Evolutionary conservation across 2,888 invertebrate genomes (phyloP), one percentile per base, ranked within the genome.

Genomic region (Agriopis aurantiaria): DNA sequence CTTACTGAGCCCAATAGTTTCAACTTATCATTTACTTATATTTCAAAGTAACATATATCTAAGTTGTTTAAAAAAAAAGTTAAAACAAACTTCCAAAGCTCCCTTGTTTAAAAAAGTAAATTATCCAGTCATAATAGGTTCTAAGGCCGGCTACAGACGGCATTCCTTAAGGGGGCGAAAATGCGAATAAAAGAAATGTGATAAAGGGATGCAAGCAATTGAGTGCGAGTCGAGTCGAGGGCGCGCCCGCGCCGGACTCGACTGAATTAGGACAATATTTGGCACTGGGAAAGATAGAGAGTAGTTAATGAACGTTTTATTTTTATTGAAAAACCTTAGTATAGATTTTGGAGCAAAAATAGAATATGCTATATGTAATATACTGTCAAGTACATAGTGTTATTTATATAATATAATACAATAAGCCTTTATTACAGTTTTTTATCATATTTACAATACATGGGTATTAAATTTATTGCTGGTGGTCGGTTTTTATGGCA

Each of bases 161-260:
- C 66, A 70, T 63, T 67, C 66, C 70, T 67, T 45, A 51, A 56
- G 66, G 33, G 33, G 58, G 56, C 45, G 62, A 17, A 58, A 59
- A 51, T 57, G 69, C 65, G 70, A 70, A 90, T 90, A 90, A 92
- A 92, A 92, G 91, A 91, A 93, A 91, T 88, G 89, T 86, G 88
- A 88, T 80, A 88, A 89, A 91, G 91, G 91, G 91, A 89, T 88
- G 88, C 88, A 86, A 85, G 89, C 91, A 88, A 93, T 92, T 89
- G 91, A 84, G 88, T 85, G 85, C 89, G 87, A 90, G 92, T 92
- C 91, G 89, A 85, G 33, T 33, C 5, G 33, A 33, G 33, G 33
- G 33, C 33, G 5, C 33, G 23, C 23, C 23, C 23, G 23, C 43
- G 9, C 85, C 83, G 70, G 70, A 86, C 89, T 81, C 6, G 33